These are phyloP conservation scores for Xerus inauris DNA, from an alignment of 2,113 vertebrate genomes.

Conservation along the genomic window DNA sequence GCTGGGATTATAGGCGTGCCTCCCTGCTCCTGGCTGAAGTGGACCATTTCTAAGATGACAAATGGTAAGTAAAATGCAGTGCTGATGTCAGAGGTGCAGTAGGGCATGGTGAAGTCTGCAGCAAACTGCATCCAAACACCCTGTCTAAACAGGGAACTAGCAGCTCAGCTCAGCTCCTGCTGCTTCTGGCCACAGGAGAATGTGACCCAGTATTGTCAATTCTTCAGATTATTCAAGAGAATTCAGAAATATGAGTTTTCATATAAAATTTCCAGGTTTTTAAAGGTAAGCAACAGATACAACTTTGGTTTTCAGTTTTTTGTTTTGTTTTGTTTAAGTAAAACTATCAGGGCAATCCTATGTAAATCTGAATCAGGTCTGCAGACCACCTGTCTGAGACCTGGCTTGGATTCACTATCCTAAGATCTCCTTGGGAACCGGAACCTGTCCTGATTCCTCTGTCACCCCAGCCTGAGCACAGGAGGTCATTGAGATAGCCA, in stretches of 20 bases:
- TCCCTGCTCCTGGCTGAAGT: too few relatives aligned
- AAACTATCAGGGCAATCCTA: background rate
- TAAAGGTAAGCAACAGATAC: background rate
- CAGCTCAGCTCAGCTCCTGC: background rate
- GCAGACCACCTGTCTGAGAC: background rate
- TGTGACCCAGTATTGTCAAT: background rate
- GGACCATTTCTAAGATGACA: background rate
- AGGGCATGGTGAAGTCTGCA: background rate
- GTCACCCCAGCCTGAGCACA: background rate
- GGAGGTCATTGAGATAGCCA: background rate
- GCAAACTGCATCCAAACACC: background rate
- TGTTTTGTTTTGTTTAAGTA: background rate
- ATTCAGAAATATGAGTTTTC: background rate
- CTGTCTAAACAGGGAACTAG: background rate
- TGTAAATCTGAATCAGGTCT: background rate
- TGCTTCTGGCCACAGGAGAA: background rate
- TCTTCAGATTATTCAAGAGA: background rate
- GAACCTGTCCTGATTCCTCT: background rate
- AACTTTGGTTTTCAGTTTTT: background rate
- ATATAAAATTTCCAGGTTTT: background rate
- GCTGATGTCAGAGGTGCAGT: accelerated
- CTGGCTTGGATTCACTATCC: background rate
- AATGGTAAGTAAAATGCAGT: background rate
- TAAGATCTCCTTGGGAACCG: background rate
- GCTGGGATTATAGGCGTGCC: too few relatives aligned